Evolutionary conservation across 2,888 invertebrate genomes (phyloP), one percentile per base, ranked within the genome.

Genomic region (Nebria brevicollis): DNA sequence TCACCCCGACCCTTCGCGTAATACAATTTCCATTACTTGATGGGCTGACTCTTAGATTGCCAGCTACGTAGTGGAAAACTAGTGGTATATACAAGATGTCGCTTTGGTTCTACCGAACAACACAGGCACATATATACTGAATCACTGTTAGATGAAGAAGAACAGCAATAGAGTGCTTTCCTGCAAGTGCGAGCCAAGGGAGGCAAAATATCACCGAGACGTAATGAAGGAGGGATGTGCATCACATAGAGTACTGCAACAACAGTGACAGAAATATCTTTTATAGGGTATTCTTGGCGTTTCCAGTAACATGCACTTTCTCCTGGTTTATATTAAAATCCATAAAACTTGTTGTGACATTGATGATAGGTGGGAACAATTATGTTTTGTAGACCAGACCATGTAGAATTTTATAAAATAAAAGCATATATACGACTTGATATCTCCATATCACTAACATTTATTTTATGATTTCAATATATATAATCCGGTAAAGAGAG

Each of bases 21-120:
- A 87, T 86, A 85, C 85, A 86, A 86, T 87, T 87, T 87, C 86
- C 86, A 86, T 87, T 86, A 87, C 86, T 86, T 86, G 86, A 87
- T 86, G 86, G 86, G 85, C 85, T 86, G 84, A 85, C 80, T 75
- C 75, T 80, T 80, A 80, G 80, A 80, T 80, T 80, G 80, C 80
- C 80, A 75, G 75, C 80, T 75, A 75, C 80, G 75, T 75, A 75
- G 72, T 54, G 54, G 54, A 54, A 54, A 75, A 72, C 74, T 77
- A 79, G 75, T 75, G 25, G 79, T 73, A 72, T 34, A 64, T 43
- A 73, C 72, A 1, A 42, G 72, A 54, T 26, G 26, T 70, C 54
- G 54, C 54, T 8, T 54, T 54, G 54, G 54, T 54, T 54, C 54
- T 34, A 34, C 34, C 7, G 11, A 54, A 54, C 70, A 70, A 70